Base-by-base conservation (phyloP, 2,113 vertebrate genomes). In the Pitta sordida region DNA sequence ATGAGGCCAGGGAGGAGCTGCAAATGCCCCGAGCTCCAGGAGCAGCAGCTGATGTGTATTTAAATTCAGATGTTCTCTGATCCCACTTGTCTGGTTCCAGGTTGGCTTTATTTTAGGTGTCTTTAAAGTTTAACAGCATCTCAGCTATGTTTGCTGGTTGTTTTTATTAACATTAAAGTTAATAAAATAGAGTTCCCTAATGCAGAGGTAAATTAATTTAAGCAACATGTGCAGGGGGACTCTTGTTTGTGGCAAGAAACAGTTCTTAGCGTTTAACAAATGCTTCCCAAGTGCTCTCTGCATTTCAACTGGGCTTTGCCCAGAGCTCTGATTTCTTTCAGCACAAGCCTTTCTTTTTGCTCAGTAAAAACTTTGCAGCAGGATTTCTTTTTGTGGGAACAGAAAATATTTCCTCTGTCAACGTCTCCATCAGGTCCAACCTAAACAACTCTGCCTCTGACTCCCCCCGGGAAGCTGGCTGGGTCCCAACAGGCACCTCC, bases 351-450 rank as follows among this genome's bases (percentile, higher is more conserved):
- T 82, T 67, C 59, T 81, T 73, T 77, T 53, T 36, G 75, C 88
- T 85, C 84, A 52, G 4, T 58, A 81, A 64, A 65, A 85, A 23
- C 83, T 59, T 21, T 85, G 69, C 69, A 87, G 83, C 30, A 11
- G 44, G 64, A 51, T 77, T 86, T 49, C 75, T 90, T 88, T 69
- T 74, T 85, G 90, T 87, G 80, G 83, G 92, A 94, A 92, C 86
- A 86, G 46, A 37, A 87, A 92, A 51, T 41, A 85, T 84, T 78
- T 92, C 64, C 83, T 82, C 86, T 77, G 51, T 77, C 70, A 64
- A 59, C 7, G 9, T 74, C 80, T 60, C 37, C 15, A 0, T 32
- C 64, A 62, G 82, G 60, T 84, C 89, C 92, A 95, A 90, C 83
- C 78, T 63, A 87, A 84, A 87, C 68, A 89, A 83, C 6, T 1